A percentile compares a stretch with the other conserved stretches of the same genome.
phyloP scores from a whole-genome alignment of 2,888 invertebrate species.

The Cephus spinipes region DNA sequence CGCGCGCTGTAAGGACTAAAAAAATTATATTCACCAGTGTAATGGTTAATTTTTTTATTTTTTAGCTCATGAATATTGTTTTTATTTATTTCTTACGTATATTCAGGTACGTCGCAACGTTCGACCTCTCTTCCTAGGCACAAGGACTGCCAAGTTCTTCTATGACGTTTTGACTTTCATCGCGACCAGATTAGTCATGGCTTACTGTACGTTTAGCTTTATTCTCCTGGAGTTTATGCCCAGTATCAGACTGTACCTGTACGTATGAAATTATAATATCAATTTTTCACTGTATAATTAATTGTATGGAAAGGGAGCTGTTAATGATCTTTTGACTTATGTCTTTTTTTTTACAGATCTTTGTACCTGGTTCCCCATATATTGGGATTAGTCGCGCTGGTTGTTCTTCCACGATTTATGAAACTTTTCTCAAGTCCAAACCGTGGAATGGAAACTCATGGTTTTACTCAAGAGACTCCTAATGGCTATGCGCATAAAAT shows the following conservation, averaged over 20 bases:
- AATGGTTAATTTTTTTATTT: no score
- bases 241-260: conserved; percentile 83
- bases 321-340: neutral
- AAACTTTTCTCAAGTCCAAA: conserved; percentile 17
- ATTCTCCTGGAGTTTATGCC: conserved; percentile 87
- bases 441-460: conserved; percentile 24
- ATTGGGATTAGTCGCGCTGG: conserved; percentile 51
- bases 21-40: neutral
- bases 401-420: conserved; percentile 52
- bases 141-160: conserved; percentile 74
- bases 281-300: conserved; percentile 6
- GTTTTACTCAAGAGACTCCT: conserved; percentile 15
- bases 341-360: conserved; percentile 42
- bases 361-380: conserved; percentile 60
- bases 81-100: conserved; percentile 83
- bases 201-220: conserved; percentile 93
- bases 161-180: conserved; percentile 88
- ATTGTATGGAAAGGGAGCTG: neutral
- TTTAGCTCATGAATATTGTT: conserved; percentile 76
- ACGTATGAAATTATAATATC: conserved; percentile 61
- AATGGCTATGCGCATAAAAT: conserved; percentile 20
- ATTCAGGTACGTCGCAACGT: conserved; percentile 81
- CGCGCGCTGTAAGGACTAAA: conserved; percentile 75
- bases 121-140: conserved; percentile 82
- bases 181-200: conserved; percentile 85